Percentiles rank a stretch among this genome's conserved stretches.
Evolutionary conservation across 2,888 invertebrate species (phyloP).

Genomic region (Odontocolon sp.): DNA sequence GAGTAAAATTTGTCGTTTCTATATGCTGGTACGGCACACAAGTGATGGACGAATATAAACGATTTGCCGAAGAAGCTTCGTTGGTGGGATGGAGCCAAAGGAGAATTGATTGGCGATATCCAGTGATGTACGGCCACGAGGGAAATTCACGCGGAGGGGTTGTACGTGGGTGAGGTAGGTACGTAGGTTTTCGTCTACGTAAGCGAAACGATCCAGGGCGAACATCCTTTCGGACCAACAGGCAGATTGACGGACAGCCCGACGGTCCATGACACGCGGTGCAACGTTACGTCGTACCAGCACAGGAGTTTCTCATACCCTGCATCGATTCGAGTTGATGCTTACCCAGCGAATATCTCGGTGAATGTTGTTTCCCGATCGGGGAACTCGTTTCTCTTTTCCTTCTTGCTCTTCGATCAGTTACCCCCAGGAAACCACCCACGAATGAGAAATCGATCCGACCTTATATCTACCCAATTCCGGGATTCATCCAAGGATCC

Average conservation of each 20-base stretch:
- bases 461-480: not conserved
- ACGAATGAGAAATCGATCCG: constrained; percentile 13
- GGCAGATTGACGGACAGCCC: constrained; percentile 76
- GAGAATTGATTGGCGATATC: constrained; percentile 62
- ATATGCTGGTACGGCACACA: no score
- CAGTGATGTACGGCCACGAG: constrained; percentile 62
- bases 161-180: constrained; percentile 28
- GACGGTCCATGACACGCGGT: constrained; percentile 73
- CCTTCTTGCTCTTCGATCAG: constrained; percentile 27
- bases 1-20: no score
- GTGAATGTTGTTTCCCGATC: constrained; percentile 38
- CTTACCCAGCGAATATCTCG: constrained; percentile 54
- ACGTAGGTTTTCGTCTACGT: constrained; percentile 66
- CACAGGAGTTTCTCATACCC: constrained; percentile 22
- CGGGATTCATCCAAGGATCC: no score
- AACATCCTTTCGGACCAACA: constrained; percentile 59
- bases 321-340: constrained; percentile 42
- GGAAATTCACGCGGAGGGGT: constrained; percentile 59
- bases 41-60: constrained; percentile 12
- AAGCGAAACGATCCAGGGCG: constrained; percentile 70
- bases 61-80: constrained; percentile 24
- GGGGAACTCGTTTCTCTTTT: constrained; percentile 18
- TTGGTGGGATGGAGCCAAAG: constrained; percentile 37
- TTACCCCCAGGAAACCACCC: constrained; percentile 38
- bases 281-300: not conserved